Base-by-base conservation (phyloP, 2,113 vertebrate species). In the Percopsis transmontana region DNA sequence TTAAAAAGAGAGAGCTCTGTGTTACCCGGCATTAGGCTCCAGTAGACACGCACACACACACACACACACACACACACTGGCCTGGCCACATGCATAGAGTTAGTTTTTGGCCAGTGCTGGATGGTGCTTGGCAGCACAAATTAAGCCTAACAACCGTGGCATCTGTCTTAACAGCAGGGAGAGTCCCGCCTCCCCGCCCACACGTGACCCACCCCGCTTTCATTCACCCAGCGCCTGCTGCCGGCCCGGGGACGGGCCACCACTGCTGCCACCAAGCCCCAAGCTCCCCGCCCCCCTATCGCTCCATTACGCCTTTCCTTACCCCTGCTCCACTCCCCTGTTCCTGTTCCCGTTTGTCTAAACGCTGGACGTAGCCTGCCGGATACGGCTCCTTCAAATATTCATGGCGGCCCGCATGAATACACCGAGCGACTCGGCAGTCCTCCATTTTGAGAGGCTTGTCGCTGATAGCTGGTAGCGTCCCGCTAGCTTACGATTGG, bases 81-180 rank as follows among this genome's bases (percentile, higher is more conserved):
- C 65, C 39, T 24, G 70, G 62, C 69, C 20, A 57, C 27, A 59
- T 8, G 62, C 18, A 62, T 83, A 71, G 80, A 81, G 84, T 88
- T 88, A 87, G 86, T 87, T 87, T 85, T 87, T 86, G 85, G 80
- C 83, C 80, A 74, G 83, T 77, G 65, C 73, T 81, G 78, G 77
- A 82, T 77, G 87, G 84, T 69, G 81, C 87, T 89, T 90, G 89
- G 90, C 85, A 83, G 69, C 72, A 69, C 82, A 89, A 79, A 84
- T 89, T 80, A 88, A 87, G 90, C 87, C 89, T 85, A 90, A 89
- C 90, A 90, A 90, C 85, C 78, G 6, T 89, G 90, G 87, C 90
- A 91, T 92, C 90, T 92, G 90, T 91, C 90, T 90, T 88, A 88
- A 85, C 88, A 91, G 90, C 90, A 89, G 89, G 27, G 88, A 89